Evolutionary conservation across 2,797 vertebrate genomes (phyloP).

Genomic region (Coccyzus lansbergi): DNA sequence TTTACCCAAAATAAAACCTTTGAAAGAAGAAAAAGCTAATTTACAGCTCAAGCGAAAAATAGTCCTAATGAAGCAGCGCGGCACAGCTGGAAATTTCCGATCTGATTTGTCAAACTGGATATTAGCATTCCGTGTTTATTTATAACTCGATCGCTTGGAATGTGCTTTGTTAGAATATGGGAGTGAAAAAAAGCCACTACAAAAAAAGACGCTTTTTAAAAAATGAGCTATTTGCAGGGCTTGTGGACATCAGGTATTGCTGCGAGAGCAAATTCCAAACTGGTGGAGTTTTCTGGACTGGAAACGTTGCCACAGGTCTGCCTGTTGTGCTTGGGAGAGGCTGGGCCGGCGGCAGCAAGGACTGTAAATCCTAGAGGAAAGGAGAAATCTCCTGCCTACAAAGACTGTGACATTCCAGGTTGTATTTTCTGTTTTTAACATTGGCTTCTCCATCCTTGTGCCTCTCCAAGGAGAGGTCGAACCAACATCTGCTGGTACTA

Average conservation of each 20-base stretch:
- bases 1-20: conserved; percentile 20
- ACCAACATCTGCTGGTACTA: background rate
- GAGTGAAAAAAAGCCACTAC: background rate
- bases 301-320: background rate
- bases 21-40: background rate
- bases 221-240: background rate
- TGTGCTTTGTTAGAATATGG: background rate
- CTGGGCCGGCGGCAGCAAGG: background rate
- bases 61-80: background rate
- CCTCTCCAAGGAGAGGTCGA: background rate
- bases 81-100: background rate
- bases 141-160: background rate
- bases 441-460: background rate
- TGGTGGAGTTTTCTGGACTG: background rate
- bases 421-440: background rate
- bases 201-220: background rate
- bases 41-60: background rate
- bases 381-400: background rate
- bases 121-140: conserved; percentile 1
- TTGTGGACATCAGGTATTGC: background rate
- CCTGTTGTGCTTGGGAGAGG: background rate
- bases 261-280: background rate
- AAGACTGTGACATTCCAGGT: background rate
- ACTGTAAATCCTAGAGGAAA: background rate
- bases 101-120: background rate